phyloP scores from a whole-genome alignment of 1,140 invertebrate genomes.

The Cotesia typhae region DNA sequence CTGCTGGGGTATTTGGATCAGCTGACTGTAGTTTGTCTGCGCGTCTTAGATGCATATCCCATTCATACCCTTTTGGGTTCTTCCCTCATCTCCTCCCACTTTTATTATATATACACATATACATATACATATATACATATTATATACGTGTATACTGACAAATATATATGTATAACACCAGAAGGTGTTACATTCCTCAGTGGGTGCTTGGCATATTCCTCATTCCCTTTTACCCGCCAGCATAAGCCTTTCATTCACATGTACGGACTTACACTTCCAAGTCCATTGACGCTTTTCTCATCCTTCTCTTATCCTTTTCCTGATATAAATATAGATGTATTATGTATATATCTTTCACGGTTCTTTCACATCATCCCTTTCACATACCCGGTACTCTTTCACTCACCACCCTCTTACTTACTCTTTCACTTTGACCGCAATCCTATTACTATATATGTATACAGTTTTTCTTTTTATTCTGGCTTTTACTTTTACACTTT shows the following conservation, averaged over 20 bases:
- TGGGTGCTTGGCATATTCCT: constrained; percentile 12
- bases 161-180: background rate
- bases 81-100: background rate
- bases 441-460: constrained; percentile 7
- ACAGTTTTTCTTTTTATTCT: background rate
- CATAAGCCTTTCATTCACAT: constrained; percentile 37
- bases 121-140: too few relatives aligned
- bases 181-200: background rate
- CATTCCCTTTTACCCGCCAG: constrained; percentile 2
- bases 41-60: constrained; percentile 17
- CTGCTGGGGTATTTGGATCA: constrained; percentile 6
- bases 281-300: constrained; percentile 50
- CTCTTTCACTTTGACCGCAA: constrained; percentile 15
- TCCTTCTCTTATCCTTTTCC: background rate
- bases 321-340: background rate
- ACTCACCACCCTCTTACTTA: constrained; percentile 37
- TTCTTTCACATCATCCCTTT: constrained; percentile 1
- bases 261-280: constrained; percentile 36
- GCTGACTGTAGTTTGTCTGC: constrained; percentile 10
- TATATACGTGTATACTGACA: background rate
- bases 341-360: background rate
- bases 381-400: background rate
- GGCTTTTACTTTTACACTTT: background rate
- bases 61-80: constrained; percentile 16
- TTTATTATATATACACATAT: background rate